phyloP scores from a whole-genome alignment of 2,888 invertebrate genomes.

The Chloroclysta siterata region DNA sequence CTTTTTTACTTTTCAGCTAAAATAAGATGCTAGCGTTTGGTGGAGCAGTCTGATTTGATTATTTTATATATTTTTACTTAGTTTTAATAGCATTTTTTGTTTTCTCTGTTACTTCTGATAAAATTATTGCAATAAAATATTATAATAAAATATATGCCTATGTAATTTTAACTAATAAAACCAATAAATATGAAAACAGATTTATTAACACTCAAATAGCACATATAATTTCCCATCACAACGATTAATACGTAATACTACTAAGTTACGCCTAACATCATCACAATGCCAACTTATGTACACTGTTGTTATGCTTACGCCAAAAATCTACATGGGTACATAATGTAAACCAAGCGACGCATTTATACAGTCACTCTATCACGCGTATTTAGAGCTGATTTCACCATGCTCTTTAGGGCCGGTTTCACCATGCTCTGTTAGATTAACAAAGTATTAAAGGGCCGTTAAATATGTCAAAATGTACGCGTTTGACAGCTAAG shows the following conservation, averaged over 20 bases:
- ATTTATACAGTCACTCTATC: slow-evolving; percentile 5
- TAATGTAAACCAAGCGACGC: slow-evolving; percentile 10
- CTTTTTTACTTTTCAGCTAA: slow-evolving; percentile 11
- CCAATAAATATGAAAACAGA: slow-evolving; percentile 56
- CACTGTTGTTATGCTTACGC: slow-evolving; percentile 41
- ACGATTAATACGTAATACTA: slow-evolving; percentile 63
- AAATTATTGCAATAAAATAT: slow-evolving; percentile 22
- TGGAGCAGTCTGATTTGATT: neutral
- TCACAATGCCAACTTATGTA: slow-evolving; percentile 61
- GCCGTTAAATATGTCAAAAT: too few relatives aligned
- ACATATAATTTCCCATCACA: slow-evolving; percentile 76
- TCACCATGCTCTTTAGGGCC: too few relatives aligned
- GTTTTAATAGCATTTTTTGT: slow-evolving; percentile 10
- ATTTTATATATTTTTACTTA: slow-evolving; percentile 12
- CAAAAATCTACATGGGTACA: slow-evolving; percentile 32
- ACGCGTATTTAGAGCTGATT: neutral
- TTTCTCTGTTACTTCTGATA: slow-evolving; percentile 1
- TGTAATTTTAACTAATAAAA: slow-evolving; percentile 31
- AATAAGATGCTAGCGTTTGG: slow-evolving; percentile 4
- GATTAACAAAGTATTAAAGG: too few relatives aligned
- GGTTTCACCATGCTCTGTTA: too few relatives aligned
- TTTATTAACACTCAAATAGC: slow-evolving; percentile 74
- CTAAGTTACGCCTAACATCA: slow-evolving; percentile 66
- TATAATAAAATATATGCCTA: too few relatives aligned
- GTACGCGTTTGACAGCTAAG: too few relatives aligned